Percentiles rank a stretch among this genome's conserved stretches.
Evolutionary conservation across 1,140 invertebrate species (phyloP).

Genomic region (Contarinia nasturtii): DNA sequence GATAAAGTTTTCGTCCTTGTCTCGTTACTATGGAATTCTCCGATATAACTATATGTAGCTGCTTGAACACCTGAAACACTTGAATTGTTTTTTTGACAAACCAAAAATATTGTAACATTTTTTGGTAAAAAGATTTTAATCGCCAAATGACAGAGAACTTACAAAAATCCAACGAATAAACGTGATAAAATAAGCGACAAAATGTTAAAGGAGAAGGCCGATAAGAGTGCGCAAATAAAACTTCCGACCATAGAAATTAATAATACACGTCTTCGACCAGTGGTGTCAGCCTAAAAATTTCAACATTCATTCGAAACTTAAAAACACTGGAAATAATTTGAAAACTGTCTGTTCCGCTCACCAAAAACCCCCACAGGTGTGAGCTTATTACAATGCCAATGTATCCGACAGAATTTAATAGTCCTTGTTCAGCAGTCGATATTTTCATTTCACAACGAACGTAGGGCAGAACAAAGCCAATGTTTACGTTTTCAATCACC

Average conservation of each 20-base stretch:
- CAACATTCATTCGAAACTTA: no score
- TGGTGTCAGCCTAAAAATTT: constrained; percentile 28
- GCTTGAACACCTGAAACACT: constrained; percentile 42
- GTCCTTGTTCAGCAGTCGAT: constrained; percentile 37
- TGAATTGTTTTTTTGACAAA: constrained; percentile 9
- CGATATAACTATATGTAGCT: constrained; percentile 41
- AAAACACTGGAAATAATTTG: no score
- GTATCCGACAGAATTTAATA: constrained; percentile 42
- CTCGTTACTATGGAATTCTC: constrained; percentile 38
- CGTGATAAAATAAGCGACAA: constrained; percentile 45
- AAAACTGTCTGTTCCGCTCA: no score
- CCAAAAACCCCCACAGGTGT: constrained; percentile 58
- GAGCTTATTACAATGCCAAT: constrained; percentile 39
- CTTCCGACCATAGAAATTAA: constrained; percentile 45
- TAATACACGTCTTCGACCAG: constrained; percentile 46
- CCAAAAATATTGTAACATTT: not conserved
- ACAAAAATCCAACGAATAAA: constrained; percentile 58
- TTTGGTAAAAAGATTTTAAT: not conserved
- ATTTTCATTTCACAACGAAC: constrained; percentile 37
- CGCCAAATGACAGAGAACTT: constrained; percentile 16
- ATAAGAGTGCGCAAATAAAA: constrained; percentile 37
- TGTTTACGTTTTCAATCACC: constrained; percentile 19
- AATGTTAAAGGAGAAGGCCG: constrained; percentile 47
- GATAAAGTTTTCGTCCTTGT: constrained; percentile 26
- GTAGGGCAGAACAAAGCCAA: constrained; percentile 16